Evolutionary conservation across 2,113 vertebrate genomes (phyloP), one percentile per base, ranked within the genome.

Genomic region (Oreochromis tanganicae): DNA sequence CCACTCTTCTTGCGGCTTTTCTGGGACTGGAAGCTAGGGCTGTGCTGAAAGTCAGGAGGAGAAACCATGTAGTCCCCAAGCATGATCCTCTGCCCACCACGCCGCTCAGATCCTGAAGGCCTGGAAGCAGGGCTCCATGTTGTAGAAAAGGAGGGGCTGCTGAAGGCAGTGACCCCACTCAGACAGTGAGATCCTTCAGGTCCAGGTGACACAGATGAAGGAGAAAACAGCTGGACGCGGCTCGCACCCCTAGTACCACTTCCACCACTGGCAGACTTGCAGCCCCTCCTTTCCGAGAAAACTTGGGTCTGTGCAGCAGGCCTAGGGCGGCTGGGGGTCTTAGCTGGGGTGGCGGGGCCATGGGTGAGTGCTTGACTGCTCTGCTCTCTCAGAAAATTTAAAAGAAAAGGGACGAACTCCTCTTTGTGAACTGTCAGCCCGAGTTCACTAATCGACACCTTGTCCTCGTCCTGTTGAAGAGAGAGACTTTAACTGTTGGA

Each of bases 351-450:
- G 50, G 98, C 94, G 2, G 98, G 98, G 5, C 98, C 98, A 92
- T 99, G 97, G 57, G 97, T 97, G 46, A 99, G 95, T 50, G 98
- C 96, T 71, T 97, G 97, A 89, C 97, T 97, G 92, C 98, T 98
- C 93, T 99, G 98, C 81, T 99, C 98, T 86, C 98, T 96, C 90
- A 99, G 96, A 94, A 99, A 99, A 92, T 99, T 99, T 21, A 99
- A 94, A 78, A 99, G 95, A 92, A 98, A 99, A 83, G 98, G 97
- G 86, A 99, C 97, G 94, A 99, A 99, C 86, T 99, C 98, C 78
- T 97, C 97, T 88, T 96, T 97, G 88, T 97, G 96, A 1, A 97
- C 94, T 9, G 93, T 89, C n/a, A 93, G 21, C 7, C 93, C 92
- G 6, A 93, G 87, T 36, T 96, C 94, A 48, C 92, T 87, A 5